Evolutionary conservation across 2,113 vertebrate genomes (phyloP).

Genomic region (Coptodon bakossiorum): DNA sequence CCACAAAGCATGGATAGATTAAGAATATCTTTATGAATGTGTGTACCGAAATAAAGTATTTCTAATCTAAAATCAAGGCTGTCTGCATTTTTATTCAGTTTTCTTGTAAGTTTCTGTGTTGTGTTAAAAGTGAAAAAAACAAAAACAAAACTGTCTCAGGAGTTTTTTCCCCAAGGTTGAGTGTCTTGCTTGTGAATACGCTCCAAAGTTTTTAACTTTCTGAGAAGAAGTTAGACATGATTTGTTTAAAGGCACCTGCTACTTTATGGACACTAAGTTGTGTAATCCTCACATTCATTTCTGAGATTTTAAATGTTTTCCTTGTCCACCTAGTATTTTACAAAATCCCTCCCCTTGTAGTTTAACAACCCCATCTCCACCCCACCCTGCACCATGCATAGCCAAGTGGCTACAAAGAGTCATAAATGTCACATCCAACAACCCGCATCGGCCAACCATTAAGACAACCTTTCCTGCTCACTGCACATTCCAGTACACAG

Average conservation of each 20-base stretch:
- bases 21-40: conserved; percentile 31
- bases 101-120: not conserved
- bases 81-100: not conserved
- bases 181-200: not conserved
- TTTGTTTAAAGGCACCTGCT: not conserved
- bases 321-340: not conserved
- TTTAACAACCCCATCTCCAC: not conserved
- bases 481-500: not conserved
- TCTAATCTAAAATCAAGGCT: conserved; percentile 4
- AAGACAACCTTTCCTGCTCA: conserved; percentile 11
- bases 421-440: conserved; percentile 29
- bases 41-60: conserved; percentile 56
- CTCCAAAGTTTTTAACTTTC: not conserved
- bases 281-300: not conserved
- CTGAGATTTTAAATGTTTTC: not conserved
- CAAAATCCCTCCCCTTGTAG: not conserved
- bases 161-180: not conserved
- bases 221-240: not conserved
- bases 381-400: not conserved
- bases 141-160: not conserved
- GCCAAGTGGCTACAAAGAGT: conserved; percentile 53
- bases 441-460: not conserved
- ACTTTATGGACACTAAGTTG: not conserved
- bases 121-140: not conserved
- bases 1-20: conserved; percentile 32